phyloP scores from a whole-genome alignment of 2,797 vertebrate species.

The Distichodus sexfasciatus region DNA sequence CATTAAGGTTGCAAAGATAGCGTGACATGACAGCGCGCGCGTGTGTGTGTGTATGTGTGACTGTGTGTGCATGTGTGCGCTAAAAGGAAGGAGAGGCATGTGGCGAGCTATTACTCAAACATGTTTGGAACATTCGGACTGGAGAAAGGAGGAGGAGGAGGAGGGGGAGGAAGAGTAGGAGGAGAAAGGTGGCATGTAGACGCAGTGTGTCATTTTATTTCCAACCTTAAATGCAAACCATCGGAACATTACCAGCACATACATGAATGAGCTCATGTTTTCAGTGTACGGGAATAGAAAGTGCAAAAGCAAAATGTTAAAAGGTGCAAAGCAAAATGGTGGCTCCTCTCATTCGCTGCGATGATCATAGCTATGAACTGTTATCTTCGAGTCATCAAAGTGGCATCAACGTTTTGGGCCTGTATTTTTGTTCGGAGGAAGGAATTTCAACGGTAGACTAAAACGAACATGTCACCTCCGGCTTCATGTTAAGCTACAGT shows the following conservation, averaged over 20 bases:
- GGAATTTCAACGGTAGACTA: too few relatives aligned
- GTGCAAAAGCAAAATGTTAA: too few relatives aligned
- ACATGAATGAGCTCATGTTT: too few relatives aligned
- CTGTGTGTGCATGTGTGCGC: constrained; percentile 39
- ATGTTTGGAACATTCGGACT: constrained; percentile 52
- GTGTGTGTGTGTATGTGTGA: constrained; percentile 31
- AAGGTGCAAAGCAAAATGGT: constrained; percentile 75
- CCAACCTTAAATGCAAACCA: neutral
- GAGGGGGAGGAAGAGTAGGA: too few relatives aligned
- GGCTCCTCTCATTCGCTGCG: constrained; percentile 58
- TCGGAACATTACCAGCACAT: neutral
- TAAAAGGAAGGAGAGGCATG: constrained; percentile 46
- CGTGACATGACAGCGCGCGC: too few relatives aligned
- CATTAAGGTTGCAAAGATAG: too few relatives aligned
- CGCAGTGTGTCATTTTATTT: constrained; percentile 14
- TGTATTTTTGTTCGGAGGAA: too few relatives aligned
- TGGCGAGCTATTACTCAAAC: constrained; percentile 56
- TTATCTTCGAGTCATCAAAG: too few relatives aligned
- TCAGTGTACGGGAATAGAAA: too few relatives aligned
- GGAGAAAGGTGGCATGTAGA: neutral
- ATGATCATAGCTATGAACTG: constrained; percentile 62
- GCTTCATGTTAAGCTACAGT: constrained; percentile 11
- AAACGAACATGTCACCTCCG: too few relatives aligned
- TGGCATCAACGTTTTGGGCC: too few relatives aligned
- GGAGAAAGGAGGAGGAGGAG: too few relatives aligned